Evolutionary conservation across 2,797 vertebrate genomes (phyloP).

Genomic region (Neopelma chrysocephalum): DNA sequence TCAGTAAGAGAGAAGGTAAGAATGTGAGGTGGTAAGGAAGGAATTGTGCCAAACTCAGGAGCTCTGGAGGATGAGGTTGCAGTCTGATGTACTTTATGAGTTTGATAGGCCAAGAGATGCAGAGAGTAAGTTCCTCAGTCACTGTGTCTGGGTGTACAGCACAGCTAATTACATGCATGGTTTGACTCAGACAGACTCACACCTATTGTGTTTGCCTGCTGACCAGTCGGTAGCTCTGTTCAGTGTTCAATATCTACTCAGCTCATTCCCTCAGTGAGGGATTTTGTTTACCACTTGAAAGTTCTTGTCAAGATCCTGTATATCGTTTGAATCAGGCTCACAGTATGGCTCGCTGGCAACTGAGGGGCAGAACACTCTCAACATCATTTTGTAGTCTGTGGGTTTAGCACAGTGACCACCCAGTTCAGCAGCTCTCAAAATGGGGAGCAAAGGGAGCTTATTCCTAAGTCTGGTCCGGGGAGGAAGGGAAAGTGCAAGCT

Average conservation of each 20-base stretch:
- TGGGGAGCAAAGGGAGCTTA: background rate
- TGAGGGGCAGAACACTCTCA: background rate
- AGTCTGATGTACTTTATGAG: background rate
- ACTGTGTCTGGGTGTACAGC: background rate
- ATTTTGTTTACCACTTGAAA: background rate
- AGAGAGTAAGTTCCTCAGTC: background rate
- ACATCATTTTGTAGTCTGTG: background rate
- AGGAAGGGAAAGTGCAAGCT: background rate
- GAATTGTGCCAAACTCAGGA: background rate
- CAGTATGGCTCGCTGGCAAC: accelerated
- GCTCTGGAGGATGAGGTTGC: background rate
- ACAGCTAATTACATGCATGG: background rate
- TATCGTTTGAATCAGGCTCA: background rate
- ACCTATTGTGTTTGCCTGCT: accelerated
- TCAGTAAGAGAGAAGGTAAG: background rate
- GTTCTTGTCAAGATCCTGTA: background rate
- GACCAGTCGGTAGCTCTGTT: background rate
- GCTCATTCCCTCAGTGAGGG: background rate
- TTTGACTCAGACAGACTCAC: background rate
- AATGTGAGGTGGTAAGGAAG: background rate
- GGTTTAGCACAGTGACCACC: background rate
- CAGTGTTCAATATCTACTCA: background rate
- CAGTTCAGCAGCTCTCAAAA: background rate
- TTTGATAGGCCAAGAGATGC: background rate
- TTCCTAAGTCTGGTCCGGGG: background rate